Conservation (phyloP, 2,888 invertebrate species). For the Apantesis nais region DNA sequence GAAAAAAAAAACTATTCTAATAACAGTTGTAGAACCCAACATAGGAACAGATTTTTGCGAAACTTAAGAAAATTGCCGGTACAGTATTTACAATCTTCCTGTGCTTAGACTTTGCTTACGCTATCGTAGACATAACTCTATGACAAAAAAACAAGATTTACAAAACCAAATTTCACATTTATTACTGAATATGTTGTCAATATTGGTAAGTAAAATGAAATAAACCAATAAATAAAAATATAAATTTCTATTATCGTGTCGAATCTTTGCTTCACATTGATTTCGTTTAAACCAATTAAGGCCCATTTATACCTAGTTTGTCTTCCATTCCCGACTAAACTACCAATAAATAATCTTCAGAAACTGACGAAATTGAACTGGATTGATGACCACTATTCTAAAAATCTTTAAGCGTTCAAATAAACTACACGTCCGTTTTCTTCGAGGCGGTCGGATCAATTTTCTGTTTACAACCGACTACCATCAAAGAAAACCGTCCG, state of each 20-base stretch:
- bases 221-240: not conserved
- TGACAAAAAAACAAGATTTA: no score
- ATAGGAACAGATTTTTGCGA: not conserved
- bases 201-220: not conserved
- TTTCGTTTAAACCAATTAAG: slow-evolving; percentile 26
- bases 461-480: slow-evolving; percentile 77
- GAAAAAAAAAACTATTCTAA: not conserved
- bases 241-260: not conserved
- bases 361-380: slow-evolving; percentile 39
- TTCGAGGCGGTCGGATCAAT: slow-evolving; percentile 78
- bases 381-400: slow-evolving; percentile 45
- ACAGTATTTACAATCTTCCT: no score
- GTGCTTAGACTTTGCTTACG: no score
- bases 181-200: not conserved
- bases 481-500: slow-evolving; percentile 76
- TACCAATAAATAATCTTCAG: slow-evolving; percentile 40
- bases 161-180: not conserved
- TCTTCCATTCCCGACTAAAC: slow-evolving; percentile 21
- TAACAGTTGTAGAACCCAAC: not conserved
- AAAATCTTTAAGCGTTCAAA: slow-evolving; percentile 54
- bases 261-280: slow-evolving; percentile 10
- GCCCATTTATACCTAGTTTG: slow-evolving; percentile 25
- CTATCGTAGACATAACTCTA: no score
- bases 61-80: no score
- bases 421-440: slow-evolving; percentile 52